Conservation (phyloP, 1,140 invertebrate genomes). For the Apis mellifera region DNA sequence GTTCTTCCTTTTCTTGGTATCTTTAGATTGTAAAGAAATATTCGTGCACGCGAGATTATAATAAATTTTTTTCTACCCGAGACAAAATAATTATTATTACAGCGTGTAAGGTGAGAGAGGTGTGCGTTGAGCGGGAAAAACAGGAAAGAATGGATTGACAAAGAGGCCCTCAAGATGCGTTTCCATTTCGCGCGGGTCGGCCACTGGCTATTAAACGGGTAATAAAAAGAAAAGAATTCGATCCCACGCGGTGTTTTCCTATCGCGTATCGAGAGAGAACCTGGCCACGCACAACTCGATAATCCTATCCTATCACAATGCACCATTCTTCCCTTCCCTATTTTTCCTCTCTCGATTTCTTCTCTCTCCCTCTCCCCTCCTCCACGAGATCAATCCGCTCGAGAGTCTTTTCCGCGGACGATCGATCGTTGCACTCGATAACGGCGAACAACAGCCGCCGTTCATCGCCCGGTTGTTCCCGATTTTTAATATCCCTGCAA, state of each 20-base stretch:
- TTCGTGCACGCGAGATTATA: too few species aligned
- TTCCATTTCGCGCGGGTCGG: constrained; percentile 19
- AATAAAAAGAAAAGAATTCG: constrained; percentile 36
- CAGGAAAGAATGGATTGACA: too few species aligned
- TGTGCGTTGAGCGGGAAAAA: too few species aligned
- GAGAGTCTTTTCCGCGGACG: not conserved
- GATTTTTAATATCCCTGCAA: constrained; percentile 24
- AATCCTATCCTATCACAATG: not conserved
- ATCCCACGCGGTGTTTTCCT: constrained; percentile 53
- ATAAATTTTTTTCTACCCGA: too few species aligned
- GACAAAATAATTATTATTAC: too few species aligned
- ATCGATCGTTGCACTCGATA: constrained; percentile 18
- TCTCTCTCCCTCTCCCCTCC: not conserved
- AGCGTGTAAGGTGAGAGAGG: too few species aligned
- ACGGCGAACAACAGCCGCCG: not conserved
- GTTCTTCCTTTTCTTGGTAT: too few species aligned
- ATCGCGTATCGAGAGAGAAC: constrained; percentile 46
- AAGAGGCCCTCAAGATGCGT: constrained; percentile 3
- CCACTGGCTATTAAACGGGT: not conserved
- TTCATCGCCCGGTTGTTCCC: not conserved
- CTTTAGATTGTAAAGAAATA: too few species aligned
- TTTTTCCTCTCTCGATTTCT: not conserved
- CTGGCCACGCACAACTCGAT: constrained; percentile 1
- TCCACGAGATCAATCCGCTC: not conserved
- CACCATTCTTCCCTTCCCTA: not conserved